Evolutionary conservation across 2,797 vertebrate genomes (phyloP).

Genomic region (Lepus townsendii): DNA sequence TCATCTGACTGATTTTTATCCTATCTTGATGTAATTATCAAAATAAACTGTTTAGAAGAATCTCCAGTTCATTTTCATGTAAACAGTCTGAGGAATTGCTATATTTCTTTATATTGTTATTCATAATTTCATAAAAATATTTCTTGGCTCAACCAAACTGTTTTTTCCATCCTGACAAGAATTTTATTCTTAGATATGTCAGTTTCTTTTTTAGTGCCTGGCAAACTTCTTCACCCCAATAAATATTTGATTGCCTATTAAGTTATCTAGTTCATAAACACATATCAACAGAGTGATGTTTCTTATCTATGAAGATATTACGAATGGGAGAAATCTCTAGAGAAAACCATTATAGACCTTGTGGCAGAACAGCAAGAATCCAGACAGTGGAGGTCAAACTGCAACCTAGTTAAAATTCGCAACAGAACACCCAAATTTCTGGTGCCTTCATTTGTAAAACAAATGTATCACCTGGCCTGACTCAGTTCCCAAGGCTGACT

Average conservation of each 20-base stretch:
- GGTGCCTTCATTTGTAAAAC: neutral
- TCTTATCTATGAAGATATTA: neutral
- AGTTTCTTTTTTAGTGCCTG: conserved; percentile 33
- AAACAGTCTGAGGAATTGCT: neutral
- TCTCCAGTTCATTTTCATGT: neutral
- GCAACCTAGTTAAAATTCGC: neutral
- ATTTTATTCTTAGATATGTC: neutral
- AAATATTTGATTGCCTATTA: conserved; percentile 46
- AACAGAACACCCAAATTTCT: neutral
- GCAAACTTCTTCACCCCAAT: neutral
- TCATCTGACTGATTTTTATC: neutral
- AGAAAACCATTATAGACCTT: neutral
- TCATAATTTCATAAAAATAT: conserved; percentile 37
- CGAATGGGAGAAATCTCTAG: neutral
- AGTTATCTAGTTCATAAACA: conserved; percentile 31
- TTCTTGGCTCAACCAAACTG: neutral
- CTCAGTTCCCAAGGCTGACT: neutral
- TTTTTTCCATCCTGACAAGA: neutral
- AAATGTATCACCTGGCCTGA: neutral
- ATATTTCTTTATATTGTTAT: neutral
- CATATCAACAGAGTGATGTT: neutral
- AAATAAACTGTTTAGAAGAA: neutral
- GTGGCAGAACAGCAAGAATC: neutral
- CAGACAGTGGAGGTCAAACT: neutral
- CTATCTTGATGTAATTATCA: neutral